Evolutionary conservation across 2,888 invertebrate genomes (phyloP), one percentile per base, ranked within the genome.

Genomic region (Podotricha telesiphe): DNA sequence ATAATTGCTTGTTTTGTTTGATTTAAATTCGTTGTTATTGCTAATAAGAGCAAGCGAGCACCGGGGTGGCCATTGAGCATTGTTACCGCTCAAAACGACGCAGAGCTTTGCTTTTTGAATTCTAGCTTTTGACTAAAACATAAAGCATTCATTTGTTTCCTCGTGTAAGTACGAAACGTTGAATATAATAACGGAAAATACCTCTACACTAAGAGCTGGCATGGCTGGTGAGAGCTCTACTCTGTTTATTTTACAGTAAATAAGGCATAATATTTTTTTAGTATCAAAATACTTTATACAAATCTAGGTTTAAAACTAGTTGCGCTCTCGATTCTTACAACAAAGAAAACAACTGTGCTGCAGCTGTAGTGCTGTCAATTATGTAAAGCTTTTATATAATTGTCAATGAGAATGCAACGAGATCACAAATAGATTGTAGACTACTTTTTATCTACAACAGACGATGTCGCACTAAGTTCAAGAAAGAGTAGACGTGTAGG

Each of bases 31-130:
- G 37, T 40, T 22, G 19, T 22, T 58, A 63, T 63, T 68, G 55
- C 47, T 28, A 58, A 34, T 28, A 15, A 48, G 48, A 20, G 58
- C 42, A 15, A 50, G 59, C 53, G 8, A 19, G 50, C 22, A 19
- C 45, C 13, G 59, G 28, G 58, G 51, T 34, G 53, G 48, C 55
- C 61, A 4, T 28, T 34, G 53, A 42, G 48, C 61, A 4, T 28
- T 62, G 65, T 71, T 56, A 51, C 45, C 42, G 53, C 61, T 48
- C 17, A 48, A 28, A 71, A 65, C 62, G 56, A 55, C 42, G 58
- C 65, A 47, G 20, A 62, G 64, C 45, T 65, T 65, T 55, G 67
- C 67, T 65, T 65, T 71, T 62, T 65, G 48, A 47, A 62, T 68
- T 56, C 50, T 42, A 42, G 53, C 70, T 40, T 65, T 71, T 53